A percentile compares a stretch with the other conserved stretches of the same genome.
These are phyloP conservation scores for Scaptomyza reducta DNA, from an alignment of 2,888 invertebrate genomes.

Conservation along the genomic window DNA sequence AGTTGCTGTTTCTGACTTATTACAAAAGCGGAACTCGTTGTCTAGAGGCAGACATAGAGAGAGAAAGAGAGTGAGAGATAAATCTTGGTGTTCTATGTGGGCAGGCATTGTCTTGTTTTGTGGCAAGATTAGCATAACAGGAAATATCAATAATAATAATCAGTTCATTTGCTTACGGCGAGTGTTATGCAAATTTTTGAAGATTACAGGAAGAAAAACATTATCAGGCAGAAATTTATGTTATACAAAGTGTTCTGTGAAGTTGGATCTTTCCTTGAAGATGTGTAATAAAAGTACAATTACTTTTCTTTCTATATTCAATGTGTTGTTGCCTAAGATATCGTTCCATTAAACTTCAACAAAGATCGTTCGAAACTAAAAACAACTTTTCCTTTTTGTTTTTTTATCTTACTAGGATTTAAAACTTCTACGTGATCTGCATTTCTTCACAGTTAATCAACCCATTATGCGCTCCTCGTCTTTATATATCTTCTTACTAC, in stretches of 20 bases:
- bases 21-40: constrained; percentile 65
- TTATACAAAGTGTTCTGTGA: not conserved
- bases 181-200: not conserved
- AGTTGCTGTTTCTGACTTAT: constrained; percentile 35
- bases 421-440: constrained; percentile 27
- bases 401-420: not conserved
- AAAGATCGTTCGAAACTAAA: not conserved
- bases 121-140: constrained; percentile 52
- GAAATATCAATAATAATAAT: constrained; percentile 44
- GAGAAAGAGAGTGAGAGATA: not conserved
- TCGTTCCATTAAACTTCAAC: not conserved
- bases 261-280: not conserved
- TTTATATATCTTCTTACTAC: not conserved
- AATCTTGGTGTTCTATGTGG: constrained; percentile 45
- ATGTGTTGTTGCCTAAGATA: not conserved
- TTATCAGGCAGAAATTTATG: not conserved
- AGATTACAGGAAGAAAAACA: not conserved
- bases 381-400: not conserved
- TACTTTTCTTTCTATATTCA: not conserved
- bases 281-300: not conserved
- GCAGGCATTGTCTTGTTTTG: constrained; percentile 34
- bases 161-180: constrained; percentile 3
- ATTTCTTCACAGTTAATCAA: constrained; percentile 5
- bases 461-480: not conserved
- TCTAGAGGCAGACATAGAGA: constrained; percentile 11